phyloP scores from a whole-genome alignment of 2,888 invertebrate genomes.

The Synanthedon vespiformis region DNA sequence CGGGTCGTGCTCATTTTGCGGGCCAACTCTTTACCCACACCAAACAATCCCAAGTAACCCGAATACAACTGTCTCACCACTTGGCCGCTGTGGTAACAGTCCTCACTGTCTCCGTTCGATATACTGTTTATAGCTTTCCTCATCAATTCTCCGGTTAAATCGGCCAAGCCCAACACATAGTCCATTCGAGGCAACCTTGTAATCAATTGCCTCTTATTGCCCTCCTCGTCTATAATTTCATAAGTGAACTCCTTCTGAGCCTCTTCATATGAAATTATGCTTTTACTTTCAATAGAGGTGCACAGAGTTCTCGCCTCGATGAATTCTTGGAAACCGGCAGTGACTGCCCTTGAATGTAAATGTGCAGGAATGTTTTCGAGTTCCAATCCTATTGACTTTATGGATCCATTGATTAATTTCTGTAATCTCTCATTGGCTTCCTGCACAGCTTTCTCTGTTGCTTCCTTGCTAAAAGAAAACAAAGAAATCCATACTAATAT shows the following conservation, averaged over 20 bases:
- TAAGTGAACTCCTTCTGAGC: slow-evolving; percentile 69
- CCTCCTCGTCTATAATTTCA: slow-evolving; percentile 17
- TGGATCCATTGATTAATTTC: slow-evolving; percentile 67
- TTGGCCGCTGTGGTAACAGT: slow-evolving; percentile 78
- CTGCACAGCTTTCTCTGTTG: slow-evolving; percentile 29
- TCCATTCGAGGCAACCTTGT: slow-evolving; percentile 60
- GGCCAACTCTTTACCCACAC: slow-evolving; percentile 67
- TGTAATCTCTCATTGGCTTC: slow-evolving; percentile 76
- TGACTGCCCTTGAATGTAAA: slow-evolving; percentile 44
- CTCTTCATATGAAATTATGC: slow-evolving; percentile 71
- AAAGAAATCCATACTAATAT: no score
- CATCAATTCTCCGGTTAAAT: slow-evolving; percentile 93
- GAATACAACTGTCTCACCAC: slow-evolving; percentile 77
- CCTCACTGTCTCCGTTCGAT: slow-evolving; percentile 78
- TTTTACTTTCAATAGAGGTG: slow-evolving; percentile 73
- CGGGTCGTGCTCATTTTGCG: slow-evolving; percentile 79
- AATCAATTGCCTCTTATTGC: slow-evolving; percentile 22
- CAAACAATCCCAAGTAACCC: slow-evolving; percentile 65
- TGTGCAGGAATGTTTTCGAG: slow-evolving; percentile 77
- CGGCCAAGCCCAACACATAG: slow-evolving; percentile 83
- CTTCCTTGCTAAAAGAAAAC: slow-evolving; percentile 35
- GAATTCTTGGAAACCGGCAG: slow-evolving; percentile 79
- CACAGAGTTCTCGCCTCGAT: slow-evolving; percentile 87
- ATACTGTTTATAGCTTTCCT: slow-evolving; percentile 86
- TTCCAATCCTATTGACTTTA: slow-evolving; percentile 77